phyloP scores from a whole-genome alignment of 2,888 invertebrate genomes.

The Tachystola acroxantha region DNA sequence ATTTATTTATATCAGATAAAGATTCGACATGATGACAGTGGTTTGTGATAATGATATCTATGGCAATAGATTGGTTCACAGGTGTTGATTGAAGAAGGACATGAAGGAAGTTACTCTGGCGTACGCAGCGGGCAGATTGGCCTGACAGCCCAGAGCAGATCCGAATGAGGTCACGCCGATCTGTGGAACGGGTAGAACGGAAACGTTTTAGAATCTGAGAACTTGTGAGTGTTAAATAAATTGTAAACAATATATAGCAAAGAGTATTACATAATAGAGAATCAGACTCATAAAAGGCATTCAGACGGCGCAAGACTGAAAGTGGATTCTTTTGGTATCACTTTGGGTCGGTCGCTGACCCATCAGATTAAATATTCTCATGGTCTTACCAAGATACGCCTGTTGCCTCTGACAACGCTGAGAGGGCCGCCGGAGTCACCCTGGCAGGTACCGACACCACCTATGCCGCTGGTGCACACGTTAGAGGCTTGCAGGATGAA shows the following conservation, averaged over 20 bases:
- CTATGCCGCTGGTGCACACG: slow-evolving; percentile 42
- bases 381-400: slow-evolving; percentile 30
- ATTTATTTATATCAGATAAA: too few species aligned
- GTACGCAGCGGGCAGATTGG: slow-evolving; percentile 27
- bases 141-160: slow-evolving; percentile 27
- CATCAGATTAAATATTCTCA: too few species aligned
- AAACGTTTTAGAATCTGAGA: too few species aligned
- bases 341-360: too few species aligned
- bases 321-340: too few species aligned
- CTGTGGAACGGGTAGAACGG: slow-evolving; percentile 30
- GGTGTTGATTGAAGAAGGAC: slow-evolving; percentile 25
- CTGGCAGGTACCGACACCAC: slow-evolving; percentile 31
- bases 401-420: slow-evolving; percentile 16
- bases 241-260: too few species aligned
- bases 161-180: slow-evolving; percentile 43
- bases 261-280: too few species aligned
- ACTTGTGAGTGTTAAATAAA: too few species aligned
- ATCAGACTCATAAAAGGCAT: too few species aligned
- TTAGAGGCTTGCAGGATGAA: slow-evolving; percentile 28
- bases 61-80: slow-evolving; percentile 10
- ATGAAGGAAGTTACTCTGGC: slow-evolving; percentile 33
- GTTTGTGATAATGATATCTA: not conserved
- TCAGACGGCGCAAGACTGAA: too few species aligned
- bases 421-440: slow-evolving; percentile 61
- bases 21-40: too few species aligned